These are phyloP conservation scores for Stegodyphus dumicola DNA, from an alignment of 1,140 invertebrate species.

Conservation along the genomic window DNA sequence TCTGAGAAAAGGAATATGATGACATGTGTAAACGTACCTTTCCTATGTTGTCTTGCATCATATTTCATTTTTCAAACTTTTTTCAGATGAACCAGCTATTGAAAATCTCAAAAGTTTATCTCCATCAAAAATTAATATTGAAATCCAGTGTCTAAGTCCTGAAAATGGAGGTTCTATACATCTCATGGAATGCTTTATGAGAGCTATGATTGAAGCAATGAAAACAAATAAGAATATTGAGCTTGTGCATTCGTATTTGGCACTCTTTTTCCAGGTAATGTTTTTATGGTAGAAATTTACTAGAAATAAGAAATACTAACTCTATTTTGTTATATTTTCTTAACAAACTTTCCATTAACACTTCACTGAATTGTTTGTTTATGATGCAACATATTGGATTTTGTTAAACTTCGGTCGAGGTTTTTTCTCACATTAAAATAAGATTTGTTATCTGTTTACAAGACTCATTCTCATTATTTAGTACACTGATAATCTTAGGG, in stretches of 20 bases:
- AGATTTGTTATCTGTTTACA: too few species aligned
- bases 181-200: constrained; percentile 83
- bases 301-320: neutral
- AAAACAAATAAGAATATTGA: constrained; percentile 87
- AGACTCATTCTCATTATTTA: too few species aligned
- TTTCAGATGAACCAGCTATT: constrained; percentile 71
- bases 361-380: too few species aligned
- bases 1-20: too few species aligned
- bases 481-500: too few species aligned
- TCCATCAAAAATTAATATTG: constrained; percentile 88
- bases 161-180: constrained; percentile 77
- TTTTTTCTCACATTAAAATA: too few species aligned
- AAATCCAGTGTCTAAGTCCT: constrained; percentile 83
- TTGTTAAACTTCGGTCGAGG: too few species aligned
- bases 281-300: neutral
- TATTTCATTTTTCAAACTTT: neutral
- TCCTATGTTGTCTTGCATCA: too few species aligned
- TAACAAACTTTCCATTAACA: neutral
- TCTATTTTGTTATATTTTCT: neutral
- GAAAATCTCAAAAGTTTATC: constrained; percentile 83
- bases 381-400: too few species aligned
- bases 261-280: constrained; percentile 84
- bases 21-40: too few species aligned
- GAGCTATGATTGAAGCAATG: constrained; percentile 79
- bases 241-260: constrained; percentile 91